A percentile compares a stretch with the other conserved stretches of the same genome.
Conservation (phyloP, 2,797 vertebrate species). For the Anguilla obscura region DNA sequence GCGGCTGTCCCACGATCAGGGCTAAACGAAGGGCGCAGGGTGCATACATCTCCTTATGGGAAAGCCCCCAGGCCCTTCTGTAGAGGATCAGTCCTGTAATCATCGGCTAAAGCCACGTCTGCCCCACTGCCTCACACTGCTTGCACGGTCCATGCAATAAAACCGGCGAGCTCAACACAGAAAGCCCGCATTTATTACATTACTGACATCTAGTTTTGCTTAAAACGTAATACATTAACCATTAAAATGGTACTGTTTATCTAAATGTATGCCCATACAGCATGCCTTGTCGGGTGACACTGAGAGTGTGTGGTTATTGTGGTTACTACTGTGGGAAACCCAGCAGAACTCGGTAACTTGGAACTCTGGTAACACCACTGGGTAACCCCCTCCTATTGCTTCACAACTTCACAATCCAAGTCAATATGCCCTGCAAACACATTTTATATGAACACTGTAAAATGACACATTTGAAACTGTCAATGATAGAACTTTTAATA, state of each 20-base stretch:
- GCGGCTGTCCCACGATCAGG: neutral
- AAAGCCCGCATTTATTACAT: neutral
- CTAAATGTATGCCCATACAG: neutral
- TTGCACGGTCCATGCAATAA: neutral
- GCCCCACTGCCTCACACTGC: neutral
- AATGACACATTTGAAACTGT: too few species aligned
- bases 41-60: neutral
- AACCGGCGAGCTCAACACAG: neutral
- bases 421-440: too few species aligned
- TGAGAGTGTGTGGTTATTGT: neutral
- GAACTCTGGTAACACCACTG: too few species aligned
- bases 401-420: too few species aligned
- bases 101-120: neutral
- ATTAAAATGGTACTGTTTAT: neutral
- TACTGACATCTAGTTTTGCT: neutral
- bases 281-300: neutral
- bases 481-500: too few species aligned
- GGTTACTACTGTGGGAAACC: too few species aligned
- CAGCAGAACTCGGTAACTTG: too few species aligned
- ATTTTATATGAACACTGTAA: too few species aligned
- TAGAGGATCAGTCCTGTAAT: neutral
- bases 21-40: neutral
- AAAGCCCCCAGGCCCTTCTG: neutral
- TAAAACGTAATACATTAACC: neutral
- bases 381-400: too few species aligned